Evolutionary conservation across 2,888 invertebrate genomes (phyloP).

Genomic region (Oxycera nigricornis): DNA sequence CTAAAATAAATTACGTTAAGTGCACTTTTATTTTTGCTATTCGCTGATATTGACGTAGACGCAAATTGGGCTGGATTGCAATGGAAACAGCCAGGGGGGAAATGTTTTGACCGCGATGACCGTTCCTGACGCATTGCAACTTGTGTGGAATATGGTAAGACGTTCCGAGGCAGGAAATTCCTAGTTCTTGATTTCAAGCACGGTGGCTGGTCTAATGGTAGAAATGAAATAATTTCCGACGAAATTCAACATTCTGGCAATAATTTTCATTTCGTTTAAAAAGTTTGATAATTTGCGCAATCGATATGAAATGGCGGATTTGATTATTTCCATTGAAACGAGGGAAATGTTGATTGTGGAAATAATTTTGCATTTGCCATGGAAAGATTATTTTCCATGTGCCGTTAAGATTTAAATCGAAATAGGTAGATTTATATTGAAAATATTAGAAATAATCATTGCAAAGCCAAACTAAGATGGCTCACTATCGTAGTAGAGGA

Average conservation of each 20-base stretch:
- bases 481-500: too few species aligned
- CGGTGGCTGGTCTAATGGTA: background rate
- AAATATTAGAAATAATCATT: too few species aligned
- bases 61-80: background rate
- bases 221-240: constrained; percentile 10
- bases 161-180: background rate
- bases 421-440: too few species aligned
- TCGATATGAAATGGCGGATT: constrained; percentile 7
- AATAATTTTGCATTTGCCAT: too few species aligned
- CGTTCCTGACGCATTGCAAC: background rate
- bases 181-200: background rate
- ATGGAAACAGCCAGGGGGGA: background rate
- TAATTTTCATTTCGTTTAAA: background rate
- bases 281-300: background rate
- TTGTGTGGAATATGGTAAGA: background rate
- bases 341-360: background rate
- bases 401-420: too few species aligned
- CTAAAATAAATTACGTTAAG: constrained; percentile 21
- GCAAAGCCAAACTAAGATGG: too few species aligned
- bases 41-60: background rate
- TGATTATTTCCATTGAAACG: background rate
- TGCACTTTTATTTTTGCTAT: constrained; percentile 9
- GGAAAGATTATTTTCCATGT: too few species aligned
- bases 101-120: background rate
- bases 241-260: background rate